Base-by-base conservation (phyloP, 2,797 vertebrate species). In the Syngnathus acus region DNA sequence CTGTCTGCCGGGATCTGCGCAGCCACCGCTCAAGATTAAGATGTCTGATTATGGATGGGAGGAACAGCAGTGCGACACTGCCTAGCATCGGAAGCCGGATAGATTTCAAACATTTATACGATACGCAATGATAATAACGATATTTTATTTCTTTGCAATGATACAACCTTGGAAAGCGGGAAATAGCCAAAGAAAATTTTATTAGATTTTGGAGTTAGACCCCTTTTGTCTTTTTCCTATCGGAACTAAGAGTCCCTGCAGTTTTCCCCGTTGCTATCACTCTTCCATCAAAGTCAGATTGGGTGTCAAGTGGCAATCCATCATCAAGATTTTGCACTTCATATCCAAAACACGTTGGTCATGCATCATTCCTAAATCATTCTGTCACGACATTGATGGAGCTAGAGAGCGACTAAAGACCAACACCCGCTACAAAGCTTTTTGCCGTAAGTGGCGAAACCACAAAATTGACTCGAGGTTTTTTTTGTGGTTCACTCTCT, bases 21-120 rank as follows among this genome's bases (percentile, higher is more conserved):
- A 57, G 74, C 76, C 62, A 64, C 81, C 86, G 10, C 9, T n/a
- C 50, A 83, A 80, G 73, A 84, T 78, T 77, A 86, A 73, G 59
- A 68, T 81, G 74, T 47, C 61, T 73, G 80, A 84, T 84, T 82
- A 81, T 78, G 72, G 54, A 37, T 57, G 54, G 32, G 8, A 57
- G 13, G 7, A 5, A 57, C 26, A 8, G 23, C 13, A 16, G 32
- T 57, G 54, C 54, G 37, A 57, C 26, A 37, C 54, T 7, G 26
- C 54, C 26, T 32, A 32, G 5, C 13, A 57, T 37, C 17, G 32
- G 32, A 32, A 32, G 32, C 32, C 32, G 4, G 32, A 32, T 32
- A 4, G 4, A 32, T 32, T 32, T 32, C 32, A 32, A 32, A 32
- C 32, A 32, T 32, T 32, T 32, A 32, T 32, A 32, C 32, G 32